A percentile compares a stretch with the other conserved stretches of the same genome.
phyloP scores from a whole-genome alignment of 2,113 vertebrate species.

The Meriones unguiculatus region DNA sequence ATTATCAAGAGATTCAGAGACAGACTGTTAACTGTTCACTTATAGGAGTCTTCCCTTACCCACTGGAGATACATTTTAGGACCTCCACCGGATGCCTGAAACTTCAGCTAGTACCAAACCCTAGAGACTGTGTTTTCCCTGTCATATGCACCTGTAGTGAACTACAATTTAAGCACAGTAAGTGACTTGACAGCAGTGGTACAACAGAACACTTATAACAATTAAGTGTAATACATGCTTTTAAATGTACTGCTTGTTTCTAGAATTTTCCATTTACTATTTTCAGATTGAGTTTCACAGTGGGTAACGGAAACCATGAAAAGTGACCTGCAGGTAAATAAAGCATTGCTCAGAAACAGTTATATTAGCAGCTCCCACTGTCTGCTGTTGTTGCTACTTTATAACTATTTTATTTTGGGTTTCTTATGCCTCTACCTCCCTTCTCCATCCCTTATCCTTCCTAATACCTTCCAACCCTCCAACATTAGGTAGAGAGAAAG shows the following conservation, averaged over 20 bases:
- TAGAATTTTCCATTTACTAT: constrained; percentile 1
- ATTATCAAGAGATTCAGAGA: not conserved
- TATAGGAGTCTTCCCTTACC: not conserved
- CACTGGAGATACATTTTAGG: no score
- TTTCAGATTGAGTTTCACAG: not conserved
- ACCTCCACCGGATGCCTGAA: not conserved
- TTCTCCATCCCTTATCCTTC: no score
- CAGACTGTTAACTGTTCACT: not conserved
- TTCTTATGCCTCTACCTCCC: no score
- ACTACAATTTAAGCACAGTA: not conserved
- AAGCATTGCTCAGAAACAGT: not conserved
- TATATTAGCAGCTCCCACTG: not conserved
- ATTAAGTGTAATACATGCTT: not conserved
- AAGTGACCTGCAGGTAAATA: not conserved
- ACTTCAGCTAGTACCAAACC: not conserved
- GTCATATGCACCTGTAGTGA: not conserved
- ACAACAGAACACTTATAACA: not conserved
- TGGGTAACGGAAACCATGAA: not conserved
- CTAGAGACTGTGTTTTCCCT: not conserved
- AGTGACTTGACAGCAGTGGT: not conserved
- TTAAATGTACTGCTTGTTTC: not conserved
- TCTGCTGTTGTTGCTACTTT: not conserved
- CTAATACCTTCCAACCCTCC: no score
- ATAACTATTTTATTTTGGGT: no score
- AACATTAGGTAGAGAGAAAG: no score